These are phyloP conservation scores for Colletes latitarsis DNA, from an alignment of 1,140 invertebrate species.

Conservation along the genomic window DNA sequence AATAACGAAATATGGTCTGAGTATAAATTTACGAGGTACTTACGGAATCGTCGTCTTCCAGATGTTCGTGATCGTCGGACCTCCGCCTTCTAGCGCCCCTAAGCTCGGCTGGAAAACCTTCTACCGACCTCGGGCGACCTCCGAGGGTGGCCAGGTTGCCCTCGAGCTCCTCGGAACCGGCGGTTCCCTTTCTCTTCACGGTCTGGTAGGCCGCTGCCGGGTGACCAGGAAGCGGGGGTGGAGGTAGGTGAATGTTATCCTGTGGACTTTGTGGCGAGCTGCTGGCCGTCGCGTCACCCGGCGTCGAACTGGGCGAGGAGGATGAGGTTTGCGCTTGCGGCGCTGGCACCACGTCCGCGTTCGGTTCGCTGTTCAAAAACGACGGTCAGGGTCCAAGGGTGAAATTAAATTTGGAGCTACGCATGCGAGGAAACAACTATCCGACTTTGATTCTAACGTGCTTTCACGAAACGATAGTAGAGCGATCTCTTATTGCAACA, in stretches of 20 bases:
- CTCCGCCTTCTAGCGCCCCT: conserved; percentile 86
- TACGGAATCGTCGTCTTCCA: conserved; percentile 70
- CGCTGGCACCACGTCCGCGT: conserved; percentile 89
- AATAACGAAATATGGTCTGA: too few species aligned
- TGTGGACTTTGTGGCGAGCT: conserved; percentile 85
- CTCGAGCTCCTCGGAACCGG: conserved; percentile 85
- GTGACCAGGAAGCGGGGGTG: conserved; percentile 90
- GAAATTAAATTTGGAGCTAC: neutral
- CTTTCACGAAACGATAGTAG: too few species aligned
- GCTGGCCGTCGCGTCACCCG: conserved; percentile 82
- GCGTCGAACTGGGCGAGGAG: conserved; percentile 85
- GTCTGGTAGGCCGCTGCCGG: conserved; percentile 87
- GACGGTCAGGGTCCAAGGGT: neutral
- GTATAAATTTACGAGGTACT: conserved; percentile 40
- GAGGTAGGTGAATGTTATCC: conserved; percentile 87
- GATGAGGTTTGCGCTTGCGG: conserved; percentile 87
- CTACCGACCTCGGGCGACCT: conserved; percentile 91
- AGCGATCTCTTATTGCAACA: too few species aligned
- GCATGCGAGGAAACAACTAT: too few species aligned
- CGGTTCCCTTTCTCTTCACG: conserved; percentile 90
- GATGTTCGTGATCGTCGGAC: conserved; percentile 48
- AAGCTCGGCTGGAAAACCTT: conserved; percentile 86
- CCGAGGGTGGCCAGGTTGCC: conserved; percentile 90
- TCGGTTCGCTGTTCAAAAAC: conserved; percentile 83
- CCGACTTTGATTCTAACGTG: too few species aligned